Percentiles rank a stretch among this genome's conserved stretches.
Conservation (phyloP, 2,797 vertebrate genomes). For the Anomalospiza imberbis region DNA sequence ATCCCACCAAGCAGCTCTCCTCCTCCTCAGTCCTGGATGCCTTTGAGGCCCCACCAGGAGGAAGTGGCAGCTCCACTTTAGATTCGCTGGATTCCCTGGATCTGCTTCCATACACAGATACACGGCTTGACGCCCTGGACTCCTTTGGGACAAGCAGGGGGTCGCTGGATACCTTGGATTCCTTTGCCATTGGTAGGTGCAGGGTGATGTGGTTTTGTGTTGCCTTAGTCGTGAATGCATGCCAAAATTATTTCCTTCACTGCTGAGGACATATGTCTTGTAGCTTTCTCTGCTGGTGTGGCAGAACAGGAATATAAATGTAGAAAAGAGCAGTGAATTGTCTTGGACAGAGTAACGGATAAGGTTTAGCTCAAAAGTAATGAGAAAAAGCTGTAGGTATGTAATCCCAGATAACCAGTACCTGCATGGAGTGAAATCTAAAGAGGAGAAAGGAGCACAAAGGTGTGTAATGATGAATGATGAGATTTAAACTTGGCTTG, state of each 20-base stretch:
- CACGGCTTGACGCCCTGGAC: conserved; percentile 85
- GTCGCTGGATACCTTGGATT: conserved; percentile 82
- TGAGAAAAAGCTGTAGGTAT: neutral
- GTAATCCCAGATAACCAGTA: neutral
- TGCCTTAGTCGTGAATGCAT: neutral
- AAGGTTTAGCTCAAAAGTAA: neutral
- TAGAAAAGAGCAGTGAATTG: neutral
- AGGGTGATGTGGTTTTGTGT: neutral
- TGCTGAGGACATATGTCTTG: neutral
- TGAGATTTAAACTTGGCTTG: neutral
- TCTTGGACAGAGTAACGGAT: neutral
- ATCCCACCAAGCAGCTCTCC: conserved; percentile 76
- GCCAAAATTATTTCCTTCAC: neutral
- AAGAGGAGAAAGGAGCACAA: neutral
- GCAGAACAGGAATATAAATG: neutral
- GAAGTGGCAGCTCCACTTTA: conserved; percentile 58
- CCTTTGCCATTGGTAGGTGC: conserved; percentile 78
- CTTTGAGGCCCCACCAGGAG: conserved; percentile 48
- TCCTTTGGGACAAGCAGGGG: conserved; percentile 77
- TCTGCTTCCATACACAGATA: conserved; percentile 72
- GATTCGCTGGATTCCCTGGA: conserved; percentile 73
- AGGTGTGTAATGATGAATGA: neutral
- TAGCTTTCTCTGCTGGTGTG: neutral
- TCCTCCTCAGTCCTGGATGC: conserved; percentile 75
- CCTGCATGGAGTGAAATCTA: neutral